Conservation (phyloP, 2,113 vertebrate species). For the Cairina moschata region DNA sequence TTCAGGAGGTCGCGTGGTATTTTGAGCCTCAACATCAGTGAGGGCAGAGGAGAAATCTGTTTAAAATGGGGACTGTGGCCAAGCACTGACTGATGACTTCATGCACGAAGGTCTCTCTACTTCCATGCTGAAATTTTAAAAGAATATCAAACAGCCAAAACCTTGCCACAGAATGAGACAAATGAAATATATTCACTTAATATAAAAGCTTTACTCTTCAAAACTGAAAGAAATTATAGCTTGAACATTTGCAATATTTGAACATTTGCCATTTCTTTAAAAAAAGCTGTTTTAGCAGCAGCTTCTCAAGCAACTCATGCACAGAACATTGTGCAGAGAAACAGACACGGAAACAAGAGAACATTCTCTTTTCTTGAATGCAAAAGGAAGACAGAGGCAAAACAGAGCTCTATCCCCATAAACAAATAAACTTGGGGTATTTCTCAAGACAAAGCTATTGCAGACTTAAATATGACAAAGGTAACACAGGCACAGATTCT, state of each 20-base stretch:
- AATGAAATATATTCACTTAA: not conserved
- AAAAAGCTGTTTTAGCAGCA: not conserved
- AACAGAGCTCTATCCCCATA: not conserved
- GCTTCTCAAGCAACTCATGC: not conserved
- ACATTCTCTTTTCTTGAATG: not conserved
- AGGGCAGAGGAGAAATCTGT: not conserved
- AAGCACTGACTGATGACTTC: not conserved
- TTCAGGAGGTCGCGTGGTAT: conserved; percentile 22
- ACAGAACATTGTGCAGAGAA: not conserved
- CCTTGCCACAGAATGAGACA: not conserved
- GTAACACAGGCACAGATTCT: not conserved
- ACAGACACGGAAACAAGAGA: not conserved
- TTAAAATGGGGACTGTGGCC: not conserved
- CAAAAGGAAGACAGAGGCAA: not conserved
- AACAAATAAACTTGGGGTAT: not conserved
- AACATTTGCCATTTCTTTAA: not conserved
- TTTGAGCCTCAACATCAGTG: not conserved
- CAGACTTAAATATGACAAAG: not conserved
- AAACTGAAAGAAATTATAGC: not conserved
- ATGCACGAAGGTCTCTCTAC: not conserved
- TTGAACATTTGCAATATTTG: too few relatives aligned
- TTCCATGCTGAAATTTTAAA: not conserved
- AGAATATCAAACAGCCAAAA: not conserved
- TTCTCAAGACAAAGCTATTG: not conserved
- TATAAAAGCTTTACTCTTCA: not conserved